Conservation (phyloP, 1,140 invertebrate species). For the Drosophila ironensis region DNA sequence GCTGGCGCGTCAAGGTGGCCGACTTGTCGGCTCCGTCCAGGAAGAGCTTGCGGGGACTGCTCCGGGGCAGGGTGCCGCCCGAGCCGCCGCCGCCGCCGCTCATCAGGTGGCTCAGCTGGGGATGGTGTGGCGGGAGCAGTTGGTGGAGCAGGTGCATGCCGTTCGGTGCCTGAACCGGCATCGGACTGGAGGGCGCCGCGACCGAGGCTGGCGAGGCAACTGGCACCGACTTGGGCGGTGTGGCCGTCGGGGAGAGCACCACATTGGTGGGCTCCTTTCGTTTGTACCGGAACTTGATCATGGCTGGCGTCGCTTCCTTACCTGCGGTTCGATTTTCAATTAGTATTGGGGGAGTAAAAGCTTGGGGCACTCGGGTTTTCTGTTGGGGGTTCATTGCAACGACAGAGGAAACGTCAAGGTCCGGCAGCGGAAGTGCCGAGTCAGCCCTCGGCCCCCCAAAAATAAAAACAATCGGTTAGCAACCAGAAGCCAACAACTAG, state of each 20-base stretch:
- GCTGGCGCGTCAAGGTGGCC: conserved; percentile 71
- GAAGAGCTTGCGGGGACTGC: conserved; percentile 64
- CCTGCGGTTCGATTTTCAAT: too few species aligned
- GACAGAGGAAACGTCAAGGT: background rate
- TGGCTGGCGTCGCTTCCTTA: too few species aligned
- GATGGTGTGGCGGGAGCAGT: conserved; percentile 22
- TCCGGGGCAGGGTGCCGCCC: conserved; percentile 61
- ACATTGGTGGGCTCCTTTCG: conserved; percentile 83
- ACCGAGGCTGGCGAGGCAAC: conserved; percentile 20
- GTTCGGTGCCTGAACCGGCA: background rate
- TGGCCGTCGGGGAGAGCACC: conserved; percentile 18
- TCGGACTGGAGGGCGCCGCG: conserved; percentile 33
- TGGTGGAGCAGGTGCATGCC: background rate
- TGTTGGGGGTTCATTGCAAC: background rate
- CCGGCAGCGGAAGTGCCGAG: background rate
- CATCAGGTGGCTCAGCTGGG: conserved; percentile 65
- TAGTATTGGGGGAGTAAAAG: too few species aligned
- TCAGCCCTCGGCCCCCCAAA: too few species aligned
- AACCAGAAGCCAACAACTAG: background rate
- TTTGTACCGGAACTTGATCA: conserved; percentile 86
- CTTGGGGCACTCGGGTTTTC: background rate
- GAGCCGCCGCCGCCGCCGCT: conserved; percentile 67
- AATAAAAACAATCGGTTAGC: background rate
- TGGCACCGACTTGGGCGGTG: conserved; percentile 26
- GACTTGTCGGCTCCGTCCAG: conserved; percentile 52